Evolutionary conservation across 2,113 vertebrate genomes (phyloP).

Genomic region (Sinocyclocheilus grahami): DNA sequence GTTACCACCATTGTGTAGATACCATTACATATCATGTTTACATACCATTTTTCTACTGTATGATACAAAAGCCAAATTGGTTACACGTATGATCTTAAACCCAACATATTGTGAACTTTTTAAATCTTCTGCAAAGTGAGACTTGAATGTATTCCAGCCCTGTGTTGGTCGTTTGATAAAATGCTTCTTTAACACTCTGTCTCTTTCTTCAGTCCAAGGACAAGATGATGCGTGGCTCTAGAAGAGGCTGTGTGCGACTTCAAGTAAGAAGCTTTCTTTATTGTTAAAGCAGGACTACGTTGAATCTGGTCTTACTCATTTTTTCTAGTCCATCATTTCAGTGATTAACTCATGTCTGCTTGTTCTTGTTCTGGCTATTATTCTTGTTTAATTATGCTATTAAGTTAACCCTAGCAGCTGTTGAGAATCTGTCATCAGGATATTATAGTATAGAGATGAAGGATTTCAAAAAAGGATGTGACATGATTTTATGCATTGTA

Average conservation of each 20-base stretch:
- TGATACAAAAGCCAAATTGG: background rate
- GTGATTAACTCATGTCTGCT: background rate
- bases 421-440: background rate
- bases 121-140: background rate
- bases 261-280: slow-evolving; percentile 77
- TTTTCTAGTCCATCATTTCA: background rate
- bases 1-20: no score
- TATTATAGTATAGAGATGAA: background rate
- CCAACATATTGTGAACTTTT: background rate
- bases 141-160: background rate
- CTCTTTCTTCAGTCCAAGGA: slow-evolving; percentile 92
- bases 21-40: no score
- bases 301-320: background rate
- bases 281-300: background rate
- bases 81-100: background rate
- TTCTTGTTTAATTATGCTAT: background rate
- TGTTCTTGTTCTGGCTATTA: background rate
- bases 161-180: background rate
- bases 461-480: background rate
- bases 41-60: background rate
- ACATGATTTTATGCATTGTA: background rate
- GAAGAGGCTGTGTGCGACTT: slow-evolving; percentile 96
- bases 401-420: background rate
- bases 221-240: slow-evolving; percentile 99
- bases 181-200: background rate